Evolutionary conservation across 1,140 invertebrate genomes (phyloP), one percentile per base, ranked within the genome.

Genomic region (Physella acuta): DNA sequence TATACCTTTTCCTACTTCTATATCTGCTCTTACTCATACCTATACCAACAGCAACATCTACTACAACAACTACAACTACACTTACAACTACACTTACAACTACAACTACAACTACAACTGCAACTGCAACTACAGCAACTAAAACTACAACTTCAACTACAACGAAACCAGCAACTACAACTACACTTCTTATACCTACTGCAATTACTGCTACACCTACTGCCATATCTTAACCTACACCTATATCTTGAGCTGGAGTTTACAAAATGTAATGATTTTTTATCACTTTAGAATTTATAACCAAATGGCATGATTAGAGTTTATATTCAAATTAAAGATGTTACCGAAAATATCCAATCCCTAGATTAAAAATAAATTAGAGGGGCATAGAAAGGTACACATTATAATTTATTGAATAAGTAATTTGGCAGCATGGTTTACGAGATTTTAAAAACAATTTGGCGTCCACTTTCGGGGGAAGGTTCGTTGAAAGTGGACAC

Each of bases 191-290:
- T 49, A 49, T n/a, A 49, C 11, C 44, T 49, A 49, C 44, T 49
- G n/a, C 44, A 49, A 49, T 49, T 49, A 49, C 44, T 49, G n/a
- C 44, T 49, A 49, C 44, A 49, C 11, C 44, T 49, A 49, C 44
- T 49, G n/a, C 44, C n/a, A 49, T n/a, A 14, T 14, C 44, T 49
- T 14, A 14, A 49, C 11, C 44, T 49, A 49, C 44, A 14, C 11
- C 44, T 49, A 49, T n/a, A 14, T 14, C 44, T 49, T 14, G 11
- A n/a, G n/a, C 44, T 14, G 44, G 11, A 49, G 11, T 49, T 11
- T 49, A 49, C n/a, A 14, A n/a, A 14, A 49, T 49, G n/a, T n/a
- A n/a, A n/a, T n/a, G n/a, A n/a, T n/a, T n/a, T n/a, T n/a, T n/a
- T n/a, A n/a, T n/a, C n/a, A n/a, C n/a, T n/a, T n/a, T n/a, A n/a